A percentile compares a stretch with the other conserved stretches of the same genome.
Evolutionary conservation across 2,888 invertebrate genomes (phyloP).

Genomic region (Uropetala carovei): DNA sequence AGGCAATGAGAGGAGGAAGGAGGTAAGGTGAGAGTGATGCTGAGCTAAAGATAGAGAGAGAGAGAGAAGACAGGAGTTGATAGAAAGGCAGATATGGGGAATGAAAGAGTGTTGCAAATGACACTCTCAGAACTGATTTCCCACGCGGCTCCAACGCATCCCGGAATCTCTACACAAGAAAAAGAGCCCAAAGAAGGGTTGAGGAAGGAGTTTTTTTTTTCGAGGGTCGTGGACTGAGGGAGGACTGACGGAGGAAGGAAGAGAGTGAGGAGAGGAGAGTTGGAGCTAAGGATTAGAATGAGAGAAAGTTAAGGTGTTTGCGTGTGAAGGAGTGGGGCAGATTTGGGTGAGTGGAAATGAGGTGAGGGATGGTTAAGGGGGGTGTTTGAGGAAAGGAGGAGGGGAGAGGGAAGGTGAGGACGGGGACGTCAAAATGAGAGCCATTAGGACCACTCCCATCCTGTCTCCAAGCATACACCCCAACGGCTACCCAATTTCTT

Average conservation of each 20-base stretch:
- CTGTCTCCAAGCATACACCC: background rate
- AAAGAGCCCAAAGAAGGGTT: conserved; percentile 11
- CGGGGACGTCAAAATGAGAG: background rate
- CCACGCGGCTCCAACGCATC: conserved; percentile 50
- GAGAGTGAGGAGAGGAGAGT: background rate
- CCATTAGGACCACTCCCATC: background rate
- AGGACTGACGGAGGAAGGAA: background rate
- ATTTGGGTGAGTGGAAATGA: too few species aligned
- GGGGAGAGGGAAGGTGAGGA: background rate
- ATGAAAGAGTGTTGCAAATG: conserved; percentile 33
- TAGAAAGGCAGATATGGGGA: background rate
- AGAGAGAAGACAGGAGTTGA: background rate
- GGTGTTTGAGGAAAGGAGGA: too few species aligned
- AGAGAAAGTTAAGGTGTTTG: too few species aligned
- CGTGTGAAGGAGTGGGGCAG: too few species aligned
- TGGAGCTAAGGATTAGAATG: too few species aligned
- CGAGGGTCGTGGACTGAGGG: background rate
- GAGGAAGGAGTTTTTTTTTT: background rate
- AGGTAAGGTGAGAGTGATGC: background rate
- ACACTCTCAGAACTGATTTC: conserved; percentile 64
- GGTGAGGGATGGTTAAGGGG: too few species aligned
- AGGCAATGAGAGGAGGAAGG: background rate
- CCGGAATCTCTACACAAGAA: background rate
- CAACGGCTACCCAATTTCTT: background rate
- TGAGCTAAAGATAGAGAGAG: background rate